Conservation (phyloP, 2,797 vertebrate genomes). For the Hemitrygon akajei region DNA sequence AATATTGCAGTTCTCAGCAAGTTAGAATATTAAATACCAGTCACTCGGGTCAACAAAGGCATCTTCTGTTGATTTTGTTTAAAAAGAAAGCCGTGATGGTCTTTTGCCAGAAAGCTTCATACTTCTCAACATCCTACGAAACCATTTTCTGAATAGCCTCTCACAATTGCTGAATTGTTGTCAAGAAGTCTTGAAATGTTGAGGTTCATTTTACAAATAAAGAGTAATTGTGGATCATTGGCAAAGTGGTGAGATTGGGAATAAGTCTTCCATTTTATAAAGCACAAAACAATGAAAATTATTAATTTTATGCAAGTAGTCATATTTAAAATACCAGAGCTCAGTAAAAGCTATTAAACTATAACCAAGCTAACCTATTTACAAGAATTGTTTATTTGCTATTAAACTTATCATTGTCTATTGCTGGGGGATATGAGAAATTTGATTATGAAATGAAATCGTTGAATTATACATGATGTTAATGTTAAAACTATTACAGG, state of each 20-base stretch:
- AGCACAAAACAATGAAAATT: not conserved
- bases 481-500: not conserved
- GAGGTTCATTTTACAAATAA: slow-evolving; percentile 3
- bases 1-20: not conserved
- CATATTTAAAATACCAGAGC: not conserved
- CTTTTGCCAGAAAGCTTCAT: not conserved
- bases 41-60: not conserved
- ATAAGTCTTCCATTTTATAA: not conserved
- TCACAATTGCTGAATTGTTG: slow-evolving; percentile 22
- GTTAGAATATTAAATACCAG: slow-evolving; percentile 20
- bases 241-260: not conserved
- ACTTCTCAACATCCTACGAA: slow-evolving; percentile 20
- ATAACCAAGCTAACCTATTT: not conserved
- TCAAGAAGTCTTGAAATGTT: slow-evolving; percentile 17
- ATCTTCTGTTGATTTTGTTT: not conserved
- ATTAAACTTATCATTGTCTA: not conserved
- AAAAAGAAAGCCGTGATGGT: not conserved
- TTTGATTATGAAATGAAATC: not conserved
- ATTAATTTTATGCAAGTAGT: slow-evolving; percentile 3
- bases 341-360: not conserved
- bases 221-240: not conserved
- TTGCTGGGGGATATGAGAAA: not conserved
- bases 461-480: not conserved
- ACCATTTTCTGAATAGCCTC: slow-evolving; percentile 26
- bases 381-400: not conserved